A percentile compares a stretch with the other conserved stretches of the same genome.
phyloP scores from a whole-genome alignment of 1,140 invertebrate species.

The Drosophila pandora region DNA sequence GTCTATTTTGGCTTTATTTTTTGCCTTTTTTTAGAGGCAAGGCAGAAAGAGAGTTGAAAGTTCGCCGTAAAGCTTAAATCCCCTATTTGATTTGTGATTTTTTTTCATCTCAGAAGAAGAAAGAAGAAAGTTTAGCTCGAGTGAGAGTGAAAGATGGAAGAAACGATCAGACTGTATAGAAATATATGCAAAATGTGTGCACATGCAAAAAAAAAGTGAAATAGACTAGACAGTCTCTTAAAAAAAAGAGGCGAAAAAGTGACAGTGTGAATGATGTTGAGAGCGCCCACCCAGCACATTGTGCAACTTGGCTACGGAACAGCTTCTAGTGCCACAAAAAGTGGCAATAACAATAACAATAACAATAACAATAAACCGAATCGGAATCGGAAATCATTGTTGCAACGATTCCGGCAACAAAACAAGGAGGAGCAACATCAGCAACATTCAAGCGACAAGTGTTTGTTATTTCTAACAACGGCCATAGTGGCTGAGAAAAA shows the following conservation, averaged over 20 bases:
- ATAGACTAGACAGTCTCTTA: neutral
- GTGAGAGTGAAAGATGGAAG: conserved; percentile 37
- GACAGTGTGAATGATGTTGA: conserved; percentile 81
- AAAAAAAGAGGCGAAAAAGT: conserved; percentile 59
- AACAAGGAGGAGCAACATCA: conserved; percentile 27
- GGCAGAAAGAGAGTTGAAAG: conserved; percentile 27
- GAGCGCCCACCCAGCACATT: conserved; percentile 78
- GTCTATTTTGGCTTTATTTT: too few species aligned
- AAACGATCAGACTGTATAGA: conserved; percentile 24
- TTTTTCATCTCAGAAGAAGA: neutral
- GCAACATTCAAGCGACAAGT: conserved; percentile 48
- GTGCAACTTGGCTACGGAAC: conserved; percentile 75
- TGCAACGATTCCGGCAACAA: conserved; percentile 67
- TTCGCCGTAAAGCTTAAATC: conserved; percentile 27
- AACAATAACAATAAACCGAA: conserved; percentile 30
- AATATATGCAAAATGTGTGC: conserved; percentile 35
- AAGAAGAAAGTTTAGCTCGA: conserved; percentile 44
- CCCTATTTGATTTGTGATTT: conserved; percentile 20
- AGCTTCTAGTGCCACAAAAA: conserved; percentile 12
- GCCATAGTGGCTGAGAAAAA: conserved; percentile 49
- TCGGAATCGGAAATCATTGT: conserved; percentile 48
- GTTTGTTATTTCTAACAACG: conserved; percentile 49
- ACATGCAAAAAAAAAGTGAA: conserved; percentile 38
- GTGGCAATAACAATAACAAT: conserved; percentile 19
- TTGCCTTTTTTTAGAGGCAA: too few species aligned